Evolutionary conservation across 2,113 vertebrate genomes (phyloP).

Genomic region (Epinephelus lanceolatus): DNA sequence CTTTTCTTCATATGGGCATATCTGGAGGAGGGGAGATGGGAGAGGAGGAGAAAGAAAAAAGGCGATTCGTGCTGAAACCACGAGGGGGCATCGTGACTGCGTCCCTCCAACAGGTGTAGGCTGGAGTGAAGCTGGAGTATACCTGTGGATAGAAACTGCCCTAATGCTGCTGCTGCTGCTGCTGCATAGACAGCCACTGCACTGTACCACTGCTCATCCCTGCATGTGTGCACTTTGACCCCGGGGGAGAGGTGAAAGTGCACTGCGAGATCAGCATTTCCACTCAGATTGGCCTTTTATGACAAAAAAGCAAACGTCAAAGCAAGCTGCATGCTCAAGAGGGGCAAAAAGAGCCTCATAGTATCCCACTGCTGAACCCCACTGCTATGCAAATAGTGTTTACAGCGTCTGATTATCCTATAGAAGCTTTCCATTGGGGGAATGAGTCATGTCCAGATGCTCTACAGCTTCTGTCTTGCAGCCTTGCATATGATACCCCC

Average conservation of each 20-base stretch:
- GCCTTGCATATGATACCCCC: constrained; percentile 50
- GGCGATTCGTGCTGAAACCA: constrained; percentile 68
- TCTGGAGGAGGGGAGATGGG: neutral
- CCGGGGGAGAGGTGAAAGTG: neutral
- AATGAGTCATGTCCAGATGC: constrained; percentile 80
- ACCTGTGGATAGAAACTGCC: constrained; percentile 63
- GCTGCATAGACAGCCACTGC: constrained; percentile 47
- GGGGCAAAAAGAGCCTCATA: neutral
- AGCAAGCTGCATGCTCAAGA: neutral
- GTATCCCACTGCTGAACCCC: neutral
- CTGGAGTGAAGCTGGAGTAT: constrained; percentile 60
- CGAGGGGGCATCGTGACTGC: constrained; percentile 80
- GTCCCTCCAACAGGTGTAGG: constrained; percentile 82
- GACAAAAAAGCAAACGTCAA: neutral
- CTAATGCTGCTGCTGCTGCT: constrained; percentile 22
- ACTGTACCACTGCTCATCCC: neutral
- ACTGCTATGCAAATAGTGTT: constrained; percentile 1
- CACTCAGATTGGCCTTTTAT: neutral
- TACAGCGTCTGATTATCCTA: constrained; percentile 42
- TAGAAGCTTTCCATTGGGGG: constrained; percentile 57
- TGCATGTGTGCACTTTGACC: constrained; percentile 34
- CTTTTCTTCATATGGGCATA: constrained; percentile 47
- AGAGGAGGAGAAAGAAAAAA: neutral
- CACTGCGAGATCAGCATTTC: neutral
- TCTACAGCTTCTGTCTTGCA: constrained; percentile 62